These are phyloP conservation scores for Anastatus disparis DNA, from an alignment of 1,140 invertebrate species.

Conservation along the genomic window DNA sequence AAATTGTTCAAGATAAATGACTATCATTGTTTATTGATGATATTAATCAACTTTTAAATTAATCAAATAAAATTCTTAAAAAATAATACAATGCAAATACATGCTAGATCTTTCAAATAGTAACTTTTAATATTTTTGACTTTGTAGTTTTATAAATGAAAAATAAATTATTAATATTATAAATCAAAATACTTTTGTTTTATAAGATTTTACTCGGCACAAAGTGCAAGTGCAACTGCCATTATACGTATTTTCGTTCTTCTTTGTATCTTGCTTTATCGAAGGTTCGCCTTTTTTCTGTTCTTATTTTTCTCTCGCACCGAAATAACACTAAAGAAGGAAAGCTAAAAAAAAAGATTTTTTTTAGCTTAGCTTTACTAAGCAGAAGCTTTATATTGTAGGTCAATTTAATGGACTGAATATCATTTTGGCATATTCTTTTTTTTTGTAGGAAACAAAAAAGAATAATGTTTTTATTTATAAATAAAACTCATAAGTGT, in stretches of 20 bases:
- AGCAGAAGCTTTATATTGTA: slow-evolving; percentile 17
- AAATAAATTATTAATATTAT: neutral
- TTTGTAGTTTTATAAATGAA: no score
- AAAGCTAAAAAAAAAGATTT: slow-evolving; percentile 2
- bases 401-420: slow-evolving; percentile 27
- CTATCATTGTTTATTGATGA: no score
- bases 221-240: slow-evolving; percentile 27
- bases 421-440: slow-evolving; percentile 30
- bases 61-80: no score
- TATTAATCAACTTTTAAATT: no score
- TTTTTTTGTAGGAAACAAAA: slow-evolving; percentile 24
- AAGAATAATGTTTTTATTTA: slow-evolving; percentile 27
- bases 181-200: neutral
- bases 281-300: neutral
- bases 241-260: slow-evolving; percentile 24
- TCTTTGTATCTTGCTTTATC: slow-evolving; percentile 21
- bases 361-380: slow-evolving; percentile 11
- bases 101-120: no score
- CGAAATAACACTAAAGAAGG: neutral
- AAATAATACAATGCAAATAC: no score
- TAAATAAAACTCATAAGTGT: slow-evolving; percentile 18
- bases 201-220: slow-evolving; percentile 1
- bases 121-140: no score
- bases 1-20: no score
- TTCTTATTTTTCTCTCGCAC: slow-evolving; percentile 6